phyloP scores from a whole-genome alignment of 1,140 invertebrate genomes.

The Riptortus pedestris region DNA sequence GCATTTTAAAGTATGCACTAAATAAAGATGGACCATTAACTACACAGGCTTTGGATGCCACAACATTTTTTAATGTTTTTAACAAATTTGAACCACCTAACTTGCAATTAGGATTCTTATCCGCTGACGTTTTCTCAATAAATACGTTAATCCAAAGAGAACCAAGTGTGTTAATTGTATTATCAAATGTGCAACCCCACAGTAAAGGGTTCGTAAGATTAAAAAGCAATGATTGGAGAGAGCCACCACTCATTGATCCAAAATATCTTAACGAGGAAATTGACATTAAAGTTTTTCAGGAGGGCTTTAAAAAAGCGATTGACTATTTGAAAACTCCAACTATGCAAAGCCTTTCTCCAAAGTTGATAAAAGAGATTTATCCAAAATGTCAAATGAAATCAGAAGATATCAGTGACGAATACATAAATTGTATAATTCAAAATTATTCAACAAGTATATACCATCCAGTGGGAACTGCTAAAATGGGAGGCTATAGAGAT shows the following conservation, averaged over 20 bases:
- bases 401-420: too few relatives aligned
- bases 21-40: constrained; percentile 37
- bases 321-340: not conserved
- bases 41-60: constrained; percentile 34
- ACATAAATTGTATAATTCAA: not conserved
- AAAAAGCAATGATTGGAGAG: not conserved
- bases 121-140: not conserved
- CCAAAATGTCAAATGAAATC: not conserved
- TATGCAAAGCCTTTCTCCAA: not conserved
- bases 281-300: not conserved
- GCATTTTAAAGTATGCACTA: constrained; percentile 36
- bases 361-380: too few relatives aligned
- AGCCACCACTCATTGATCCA: too few relatives aligned
- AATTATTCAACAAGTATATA: not conserved
- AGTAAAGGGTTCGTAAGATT: not conserved
- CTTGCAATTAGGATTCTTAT: not conserved
- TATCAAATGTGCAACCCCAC: not conserved
- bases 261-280: not conserved
- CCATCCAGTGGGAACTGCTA: too few relatives aligned
- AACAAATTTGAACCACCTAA: not conserved
- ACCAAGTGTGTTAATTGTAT: not conserved
- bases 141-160: not conserved
- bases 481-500: too few relatives aligned
- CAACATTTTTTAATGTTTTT: not conserved
- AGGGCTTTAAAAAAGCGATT: not conserved